Evolutionary conservation across 2,888 invertebrate species (phyloP).

Genomic region (Hoplodrina blanda): DNA sequence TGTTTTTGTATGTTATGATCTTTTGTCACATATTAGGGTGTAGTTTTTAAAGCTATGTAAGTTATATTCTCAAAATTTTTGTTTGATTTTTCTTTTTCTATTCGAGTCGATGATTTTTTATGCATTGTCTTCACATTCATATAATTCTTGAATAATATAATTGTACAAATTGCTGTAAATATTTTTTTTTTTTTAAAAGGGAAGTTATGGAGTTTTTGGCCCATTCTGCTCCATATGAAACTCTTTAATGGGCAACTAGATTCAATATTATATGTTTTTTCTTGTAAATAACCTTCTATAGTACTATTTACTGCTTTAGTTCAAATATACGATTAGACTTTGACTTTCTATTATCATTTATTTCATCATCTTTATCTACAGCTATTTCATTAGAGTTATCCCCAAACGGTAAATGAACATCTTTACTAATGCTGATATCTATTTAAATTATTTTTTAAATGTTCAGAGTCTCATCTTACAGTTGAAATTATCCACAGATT

Average conservation of each 20-base stretch:
- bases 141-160: too few species aligned
- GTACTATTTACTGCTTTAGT: too few species aligned
- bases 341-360: neutral
- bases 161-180: too few species aligned
- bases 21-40: neutral
- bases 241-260: too few species aligned
- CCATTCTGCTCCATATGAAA: too few species aligned
- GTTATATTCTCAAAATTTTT: neutral
- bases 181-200: too few species aligned
- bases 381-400: neutral
- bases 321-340: too few species aligned
- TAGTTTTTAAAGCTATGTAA: neutral
- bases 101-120: neutral
- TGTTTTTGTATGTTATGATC: neutral
- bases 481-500: conserved; percentile 36
- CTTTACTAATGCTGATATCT: neutral
- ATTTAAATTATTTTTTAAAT: conserved; percentile 13
- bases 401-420: neutral
- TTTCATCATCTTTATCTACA: neutral
- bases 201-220: too few species aligned
- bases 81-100: neutral
- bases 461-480: conserved; percentile 15
- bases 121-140: too few species aligned
- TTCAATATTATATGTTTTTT: too few species aligned
- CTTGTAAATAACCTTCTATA: too few species aligned